Conservation (phyloP, 53 echinoderm and acorn worm species). For the Echinometra lucunter region DNA sequence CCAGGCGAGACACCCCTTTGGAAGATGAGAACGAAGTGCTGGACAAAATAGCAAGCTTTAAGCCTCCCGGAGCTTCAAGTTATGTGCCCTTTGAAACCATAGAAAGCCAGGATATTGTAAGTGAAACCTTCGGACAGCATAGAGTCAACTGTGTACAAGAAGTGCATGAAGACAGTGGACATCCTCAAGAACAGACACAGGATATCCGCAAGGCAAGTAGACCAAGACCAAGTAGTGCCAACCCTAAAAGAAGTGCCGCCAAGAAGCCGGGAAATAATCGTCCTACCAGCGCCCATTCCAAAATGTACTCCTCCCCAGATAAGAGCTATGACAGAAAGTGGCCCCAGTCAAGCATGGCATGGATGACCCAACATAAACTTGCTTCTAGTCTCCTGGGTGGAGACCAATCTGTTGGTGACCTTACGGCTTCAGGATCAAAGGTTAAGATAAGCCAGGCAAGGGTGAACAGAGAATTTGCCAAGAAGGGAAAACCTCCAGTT, state of each 20-base stretch:
- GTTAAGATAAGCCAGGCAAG: constrained; percentile 71
- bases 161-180: neutral
- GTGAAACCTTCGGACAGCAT: neutral
- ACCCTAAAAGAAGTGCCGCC: constrained; percentile 60
- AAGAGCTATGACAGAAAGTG: constrained; percentile 77
- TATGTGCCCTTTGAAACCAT: neutral
- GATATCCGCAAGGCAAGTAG: constrained; percentile 13
- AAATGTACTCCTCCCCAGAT: constrained; percentile 59
- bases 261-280: neutral
- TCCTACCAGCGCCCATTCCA: constrained; percentile 10
- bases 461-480: constrained; percentile 67
- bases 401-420: neutral
- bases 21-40: constrained; percentile 60
- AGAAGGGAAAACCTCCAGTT: constrained; percentile 41
- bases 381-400: constrained; percentile 67
- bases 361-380: constrained; percentile 77
- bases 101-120: neutral
- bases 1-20: neutral
- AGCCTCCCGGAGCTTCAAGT: constrained; percentile 29
- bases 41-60: constrained; percentile 57
- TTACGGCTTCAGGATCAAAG: constrained; percentile 71
- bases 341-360: constrained; percentile 83
- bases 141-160: neutral
- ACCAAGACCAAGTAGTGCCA: constrained; percentile 69
- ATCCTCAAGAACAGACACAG: neutral